Percentiles rank a stretch among this genome's conserved stretches.
Conservation (phyloP, 2,888 invertebrate species). For the Megastigmus dorsalis region DNA sequence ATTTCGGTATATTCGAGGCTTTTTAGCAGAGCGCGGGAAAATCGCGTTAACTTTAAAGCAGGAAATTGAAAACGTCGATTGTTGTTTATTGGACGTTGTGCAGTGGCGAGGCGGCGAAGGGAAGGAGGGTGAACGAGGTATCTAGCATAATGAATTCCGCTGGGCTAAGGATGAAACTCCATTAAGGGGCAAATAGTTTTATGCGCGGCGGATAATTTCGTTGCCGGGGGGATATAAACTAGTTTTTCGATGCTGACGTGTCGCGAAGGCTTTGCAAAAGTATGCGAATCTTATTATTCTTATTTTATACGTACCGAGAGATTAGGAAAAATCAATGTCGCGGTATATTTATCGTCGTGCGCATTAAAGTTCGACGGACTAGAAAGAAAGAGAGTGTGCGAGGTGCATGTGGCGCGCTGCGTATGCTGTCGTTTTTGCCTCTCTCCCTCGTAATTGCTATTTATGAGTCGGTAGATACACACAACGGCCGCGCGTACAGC, state of each 20-base stretch:
- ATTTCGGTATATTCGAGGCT: constrained; percentile 18
- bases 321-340: too few relatives aligned
- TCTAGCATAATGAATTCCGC: constrained; percentile 28
- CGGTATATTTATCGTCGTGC: too few relatives aligned
- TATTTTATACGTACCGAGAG: too few relatives aligned
- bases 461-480: constrained; percentile 8
- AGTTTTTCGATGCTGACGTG: constrained; percentile 30
- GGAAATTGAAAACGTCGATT: constrained; percentile 51
- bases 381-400: too few relatives aligned
- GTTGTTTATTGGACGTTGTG: constrained; percentile 38
- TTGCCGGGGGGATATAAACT: constrained; percentile 19
- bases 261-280: neutral
- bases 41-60: constrained; percentile 34
- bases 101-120: neutral
- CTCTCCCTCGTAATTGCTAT: constrained; percentile 7
- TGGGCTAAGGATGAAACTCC: constrained; percentile 16
- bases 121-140: too few relatives aligned
- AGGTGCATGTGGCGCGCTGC: neutral
- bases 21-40: constrained; percentile 6
- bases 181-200: constrained; percentile 37
- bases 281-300: too few relatives aligned
- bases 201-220: constrained; percentile 17
- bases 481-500: neutral
- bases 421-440: neutral
- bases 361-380: too few relatives aligned